Conservation (phyloP, 2,797 vertebrate genomes). For the Micrastur ruficollis region DNA sequence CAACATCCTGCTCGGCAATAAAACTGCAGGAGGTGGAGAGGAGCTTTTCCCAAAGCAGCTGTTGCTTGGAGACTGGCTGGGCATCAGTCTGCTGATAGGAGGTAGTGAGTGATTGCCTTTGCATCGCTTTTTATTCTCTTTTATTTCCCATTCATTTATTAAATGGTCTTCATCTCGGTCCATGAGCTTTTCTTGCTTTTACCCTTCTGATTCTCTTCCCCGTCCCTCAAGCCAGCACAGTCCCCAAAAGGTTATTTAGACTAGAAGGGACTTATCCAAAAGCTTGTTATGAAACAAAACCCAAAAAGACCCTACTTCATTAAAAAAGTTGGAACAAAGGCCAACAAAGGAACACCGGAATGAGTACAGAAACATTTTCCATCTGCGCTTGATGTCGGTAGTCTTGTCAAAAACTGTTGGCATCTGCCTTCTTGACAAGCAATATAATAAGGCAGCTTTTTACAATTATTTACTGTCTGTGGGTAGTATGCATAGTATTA, state of each 20-base stretch:
- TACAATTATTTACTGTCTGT: neutral
- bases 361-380: neutral
- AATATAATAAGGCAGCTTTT: neutral
- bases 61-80: neutral
- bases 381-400: neutral
- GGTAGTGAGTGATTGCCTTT: neutral
- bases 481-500: neutral
- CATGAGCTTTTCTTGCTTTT: neutral
- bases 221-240: neutral
- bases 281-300: neutral
- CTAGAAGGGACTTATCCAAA: fast-evolving
- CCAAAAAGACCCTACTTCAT: fast-evolving
- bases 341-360: neutral
- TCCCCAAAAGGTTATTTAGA: neutral
- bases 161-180: neutral
- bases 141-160: neutral
- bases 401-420: neutral
- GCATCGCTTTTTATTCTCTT: neutral
- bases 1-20: fast-evolving
- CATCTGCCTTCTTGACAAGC: neutral
- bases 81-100: neutral
- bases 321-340: neutral
- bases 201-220: neutral
- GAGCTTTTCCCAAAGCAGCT: neutral
- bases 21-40: neutral